Conservation (phyloP, 2,797 vertebrate species). For the Hydrolagus colliei region DNA sequence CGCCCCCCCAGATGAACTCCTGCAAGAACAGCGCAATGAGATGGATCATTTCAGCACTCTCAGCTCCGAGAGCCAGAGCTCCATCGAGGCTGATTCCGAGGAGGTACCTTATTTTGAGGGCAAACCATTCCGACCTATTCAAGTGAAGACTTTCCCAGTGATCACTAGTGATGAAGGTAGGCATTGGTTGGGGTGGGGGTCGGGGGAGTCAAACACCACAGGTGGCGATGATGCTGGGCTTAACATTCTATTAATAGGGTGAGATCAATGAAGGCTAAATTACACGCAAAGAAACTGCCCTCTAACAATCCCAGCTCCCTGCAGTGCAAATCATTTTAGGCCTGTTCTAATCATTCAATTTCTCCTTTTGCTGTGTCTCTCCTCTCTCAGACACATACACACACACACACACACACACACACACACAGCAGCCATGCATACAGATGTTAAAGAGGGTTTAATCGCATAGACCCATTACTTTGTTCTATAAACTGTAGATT, state of each 20-base stretch:
- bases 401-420: too few relatives aligned
- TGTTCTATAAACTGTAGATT: too few relatives aligned
- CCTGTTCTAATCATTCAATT: too few relatives aligned
- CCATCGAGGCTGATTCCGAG: constrained; percentile 81
- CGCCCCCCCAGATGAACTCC: constrained; percentile 71
- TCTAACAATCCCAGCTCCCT: not conserved
- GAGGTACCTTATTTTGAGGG: constrained; percentile 66
- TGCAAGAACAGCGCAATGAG: constrained; percentile 85
- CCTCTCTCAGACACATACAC: too few relatives aligned
- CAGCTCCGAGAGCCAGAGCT: constrained; percentile 81
- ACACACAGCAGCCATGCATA: too few relatives aligned
- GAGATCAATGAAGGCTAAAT: not conserved
- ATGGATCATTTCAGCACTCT: constrained; percentile 92
- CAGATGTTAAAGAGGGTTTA: too few relatives aligned
- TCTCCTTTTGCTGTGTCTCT: too few relatives aligned
- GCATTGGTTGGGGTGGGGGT: constrained; percentile 36
- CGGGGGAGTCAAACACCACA: too few relatives aligned
- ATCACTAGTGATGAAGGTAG: constrained; percentile 77
- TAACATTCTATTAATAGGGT: too few relatives aligned
- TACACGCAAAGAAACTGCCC: not conserved
- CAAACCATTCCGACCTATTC: constrained; percentile 80
- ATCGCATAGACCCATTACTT: too few relatives aligned
- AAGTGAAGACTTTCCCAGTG: constrained; percentile 82
- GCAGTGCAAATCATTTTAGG: not conserved
- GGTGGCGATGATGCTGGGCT: too few relatives aligned